Conservation (phyloP, 2,888 invertebrate species). For the Tipula confusa region DNA sequence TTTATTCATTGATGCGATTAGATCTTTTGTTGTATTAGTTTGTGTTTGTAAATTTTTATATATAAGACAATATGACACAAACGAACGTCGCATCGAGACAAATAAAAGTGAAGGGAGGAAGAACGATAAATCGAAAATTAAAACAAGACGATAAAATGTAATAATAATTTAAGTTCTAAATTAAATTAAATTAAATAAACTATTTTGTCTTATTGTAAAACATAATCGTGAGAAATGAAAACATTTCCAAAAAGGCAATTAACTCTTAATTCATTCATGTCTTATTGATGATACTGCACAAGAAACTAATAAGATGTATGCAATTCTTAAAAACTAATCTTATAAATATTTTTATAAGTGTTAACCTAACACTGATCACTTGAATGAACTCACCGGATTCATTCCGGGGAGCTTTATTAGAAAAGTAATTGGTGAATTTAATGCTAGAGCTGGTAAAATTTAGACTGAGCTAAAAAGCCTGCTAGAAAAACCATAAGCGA, state of each 20-base stretch:
- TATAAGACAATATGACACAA: neutral
- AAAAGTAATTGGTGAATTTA: too few species aligned
- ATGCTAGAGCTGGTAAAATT: too few species aligned
- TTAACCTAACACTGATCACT: too few species aligned
- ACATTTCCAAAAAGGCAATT: neutral
- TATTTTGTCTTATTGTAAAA: neutral
- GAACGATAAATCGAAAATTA: neutral
- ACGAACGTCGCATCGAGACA: neutral
- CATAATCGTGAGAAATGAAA: neutral
- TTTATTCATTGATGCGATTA: slow-evolving; percentile 9
- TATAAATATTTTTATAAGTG: too few species aligned
- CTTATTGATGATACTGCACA: too few species aligned
- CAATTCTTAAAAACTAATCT: too few species aligned
- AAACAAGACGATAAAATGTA: neutral
- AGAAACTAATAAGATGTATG: too few species aligned
- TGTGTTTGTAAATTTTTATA: neutral
- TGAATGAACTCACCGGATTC: too few species aligned
- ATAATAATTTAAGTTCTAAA: neutral
- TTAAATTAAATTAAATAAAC: slow-evolving; percentile 3
- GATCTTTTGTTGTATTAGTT: neutral
- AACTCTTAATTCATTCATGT: too few species aligned
- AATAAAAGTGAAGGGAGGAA: neutral
- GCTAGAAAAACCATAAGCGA: too few species aligned
- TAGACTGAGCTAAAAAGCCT: too few species aligned
- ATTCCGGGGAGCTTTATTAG: too few species aligned